Base-by-base conservation (phyloP, 2,888 invertebrate genomes). In the Netelia melanura region DNA sequence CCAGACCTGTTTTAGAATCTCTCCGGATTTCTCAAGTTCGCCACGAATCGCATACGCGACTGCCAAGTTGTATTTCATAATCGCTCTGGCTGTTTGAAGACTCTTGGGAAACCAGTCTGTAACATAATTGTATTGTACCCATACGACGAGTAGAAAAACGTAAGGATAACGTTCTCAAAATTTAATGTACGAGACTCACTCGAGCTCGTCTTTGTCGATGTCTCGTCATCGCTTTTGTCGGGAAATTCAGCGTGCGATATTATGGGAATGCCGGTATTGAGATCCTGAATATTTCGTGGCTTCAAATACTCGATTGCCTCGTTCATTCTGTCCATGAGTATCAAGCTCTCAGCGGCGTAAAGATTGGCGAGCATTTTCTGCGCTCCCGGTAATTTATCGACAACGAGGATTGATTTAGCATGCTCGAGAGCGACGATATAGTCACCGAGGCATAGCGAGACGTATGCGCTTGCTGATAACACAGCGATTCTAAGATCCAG, bases 311-410 rank as follows among this genome's bases (percentile, higher is more conserved):
- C 96, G 11, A 98, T 95, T 0, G 98, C 98, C 93, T 98, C 98
- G 0, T 96, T 94, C 87, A 98, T 96, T 94, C 96, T 96, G 91
- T 98, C 97, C 91, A 98, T 94, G 89, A 97, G 96, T 75, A 98
- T 96, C 11, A 98, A 94, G 38, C 98, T 97, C 94, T 99, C 98
- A 0, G 98, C 98, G 72, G 97, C 97, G 93, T 99, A 99, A 89
- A 98, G 95, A 93, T 98, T 97, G 0, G 97, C 98, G 90, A 98
- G 95, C 88, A 98, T 95, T 93, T 95, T 96, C 90, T 97, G 96
- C 21, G 96, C 96, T 81, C 96, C 96, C 0, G 97, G 96, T 54
- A 97, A 92, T 87, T 96, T 96, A 30, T 97, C 95, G 90, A 97
- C 96, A 79, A 94, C 95, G 11, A 98, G 94, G 54, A 98, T 94